Evolutionary conservation across 2,888 invertebrate genomes (phyloP).

Genomic region (Apamea crenata): DNA sequence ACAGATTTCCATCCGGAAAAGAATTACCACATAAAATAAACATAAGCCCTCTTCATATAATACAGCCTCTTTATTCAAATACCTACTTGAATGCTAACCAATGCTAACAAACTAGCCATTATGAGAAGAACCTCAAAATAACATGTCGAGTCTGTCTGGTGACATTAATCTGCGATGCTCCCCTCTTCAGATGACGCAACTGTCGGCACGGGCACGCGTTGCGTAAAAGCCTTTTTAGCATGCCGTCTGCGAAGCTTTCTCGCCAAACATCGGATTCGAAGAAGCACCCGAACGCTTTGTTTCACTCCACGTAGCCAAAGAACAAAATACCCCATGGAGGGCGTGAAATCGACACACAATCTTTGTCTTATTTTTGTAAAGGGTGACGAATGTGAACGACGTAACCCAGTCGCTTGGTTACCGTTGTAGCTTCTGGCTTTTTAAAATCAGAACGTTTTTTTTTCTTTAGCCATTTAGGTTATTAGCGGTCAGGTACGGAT

Average conservation of each 20-base stretch:
- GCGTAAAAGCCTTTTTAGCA: constrained; percentile 88
- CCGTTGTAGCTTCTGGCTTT: constrained; percentile 73
- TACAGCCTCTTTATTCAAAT: neutral
- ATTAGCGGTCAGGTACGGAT: constrained; percentile 57
- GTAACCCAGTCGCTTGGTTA: constrained; percentile 80
- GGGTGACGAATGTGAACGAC: constrained; percentile 81
- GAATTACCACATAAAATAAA: neutral
- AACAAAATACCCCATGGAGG: constrained; percentile 66
- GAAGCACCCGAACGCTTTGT: constrained; percentile 84
- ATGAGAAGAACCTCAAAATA: constrained; percentile 55
- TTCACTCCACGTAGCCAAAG: constrained; percentile 68
- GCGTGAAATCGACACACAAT: constrained; percentile 84
- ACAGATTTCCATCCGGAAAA: neutral
- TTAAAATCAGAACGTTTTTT: constrained; percentile 32
- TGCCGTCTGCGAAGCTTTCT: constrained; percentile 87
- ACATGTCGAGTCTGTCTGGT: constrained; percentile 69
- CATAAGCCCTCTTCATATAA: no score
- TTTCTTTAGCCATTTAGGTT: constrained; percentile 47
- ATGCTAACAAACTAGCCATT: constrained; percentile 24
- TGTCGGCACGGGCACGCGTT: constrained; percentile 74
- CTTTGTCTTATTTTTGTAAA: constrained; percentile 75
- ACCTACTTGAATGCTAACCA: neutral
- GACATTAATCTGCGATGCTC: constrained; percentile 79
- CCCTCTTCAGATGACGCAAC: constrained; percentile 78
- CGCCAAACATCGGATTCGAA: constrained; percentile 79